Conservation (phyloP, 2,113 vertebrate genomes). For the Noctilio leporinus region DNA sequence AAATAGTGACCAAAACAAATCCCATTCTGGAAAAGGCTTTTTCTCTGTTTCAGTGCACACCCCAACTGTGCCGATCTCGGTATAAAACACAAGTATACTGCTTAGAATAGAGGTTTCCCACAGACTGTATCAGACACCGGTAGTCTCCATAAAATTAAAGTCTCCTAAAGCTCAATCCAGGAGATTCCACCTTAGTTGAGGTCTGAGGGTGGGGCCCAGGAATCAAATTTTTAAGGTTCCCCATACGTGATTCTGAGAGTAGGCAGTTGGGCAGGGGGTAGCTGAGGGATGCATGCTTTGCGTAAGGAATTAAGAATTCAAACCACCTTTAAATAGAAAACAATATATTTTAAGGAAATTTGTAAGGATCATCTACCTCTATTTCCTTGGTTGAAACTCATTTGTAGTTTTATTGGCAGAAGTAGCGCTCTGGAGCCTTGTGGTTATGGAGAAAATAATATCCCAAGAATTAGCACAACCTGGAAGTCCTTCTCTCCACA, state of each 20-base stretch:
- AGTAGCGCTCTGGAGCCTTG: not conserved
- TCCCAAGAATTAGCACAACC: not conserved
- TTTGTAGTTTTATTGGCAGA: not conserved
- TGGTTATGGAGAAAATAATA: not conserved
- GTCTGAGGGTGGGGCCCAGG: not conserved
- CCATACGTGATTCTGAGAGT: not conserved
- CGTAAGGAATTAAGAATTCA: not conserved
- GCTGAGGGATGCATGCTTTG: not conserved
- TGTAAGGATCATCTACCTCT: not conserved
- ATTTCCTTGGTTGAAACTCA: not conserved
- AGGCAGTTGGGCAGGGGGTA: not conserved
- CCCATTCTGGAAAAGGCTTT: not conserved
- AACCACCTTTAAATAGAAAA: not conserved
- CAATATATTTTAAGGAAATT: not conserved
- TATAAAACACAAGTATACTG: not conserved
- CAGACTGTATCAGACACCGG: not conserved
- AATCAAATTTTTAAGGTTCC: not conserved
- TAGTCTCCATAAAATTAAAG: not conserved
- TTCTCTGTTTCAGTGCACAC: not conserved
- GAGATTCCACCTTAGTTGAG: not conserved
- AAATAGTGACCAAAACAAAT: not conserved
- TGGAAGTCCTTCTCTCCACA: not conserved
- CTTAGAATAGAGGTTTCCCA: not conserved
- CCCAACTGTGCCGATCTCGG: fast-evolving
- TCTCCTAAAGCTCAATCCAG: not conserved